phyloP scores from a whole-genome alignment of 1,140 invertebrate species.

The Drosophila nigrodunni region DNA sequence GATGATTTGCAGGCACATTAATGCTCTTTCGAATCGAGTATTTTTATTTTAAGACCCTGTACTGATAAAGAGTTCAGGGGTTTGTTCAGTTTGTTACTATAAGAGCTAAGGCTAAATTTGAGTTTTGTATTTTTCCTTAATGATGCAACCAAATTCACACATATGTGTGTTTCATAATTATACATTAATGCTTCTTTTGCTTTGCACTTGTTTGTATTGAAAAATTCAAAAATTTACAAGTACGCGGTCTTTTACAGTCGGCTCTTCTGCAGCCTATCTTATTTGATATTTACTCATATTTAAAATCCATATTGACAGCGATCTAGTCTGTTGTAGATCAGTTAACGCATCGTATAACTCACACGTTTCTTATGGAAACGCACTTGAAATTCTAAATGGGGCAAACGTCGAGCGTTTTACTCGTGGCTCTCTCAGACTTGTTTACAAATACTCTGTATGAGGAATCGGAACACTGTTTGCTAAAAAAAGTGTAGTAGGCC shows the following conservation, averaged over 20 bases:
- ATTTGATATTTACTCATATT: slow-evolving; percentile 15
- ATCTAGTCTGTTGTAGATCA: slow-evolving; percentile 63
- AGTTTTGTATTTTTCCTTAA: no score
- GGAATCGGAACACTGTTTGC: background rate
- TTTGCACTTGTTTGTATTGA: no score
- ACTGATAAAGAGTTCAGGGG: no score
- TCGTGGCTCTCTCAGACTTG: background rate
- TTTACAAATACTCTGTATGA: slow-evolving; percentile 6
- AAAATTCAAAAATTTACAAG: no score
- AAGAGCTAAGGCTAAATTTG: no score
- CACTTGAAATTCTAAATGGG: slow-evolving; percentile 70
- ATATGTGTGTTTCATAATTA: no score
- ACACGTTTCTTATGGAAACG: slow-evolving; percentile 70
- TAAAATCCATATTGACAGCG: slow-evolving; percentile 34
- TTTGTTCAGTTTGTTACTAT: no score
- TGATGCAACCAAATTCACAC: no score
- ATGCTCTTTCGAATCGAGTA: slow-evolving; percentile 16
- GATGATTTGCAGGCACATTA: slow-evolving; percentile 55
- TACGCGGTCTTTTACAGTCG: no score
- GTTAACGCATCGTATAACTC: slow-evolving; percentile 67
- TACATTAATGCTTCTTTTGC: no score
- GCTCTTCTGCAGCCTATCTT: no score
- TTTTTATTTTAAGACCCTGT: slow-evolving; percentile 16
- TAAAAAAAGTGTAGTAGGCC: no score
- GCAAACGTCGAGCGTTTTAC: slow-evolving; percentile 3